phyloP scores from a whole-genome alignment of 1,140 invertebrate species.

The Camponotus vicinus region DNA sequence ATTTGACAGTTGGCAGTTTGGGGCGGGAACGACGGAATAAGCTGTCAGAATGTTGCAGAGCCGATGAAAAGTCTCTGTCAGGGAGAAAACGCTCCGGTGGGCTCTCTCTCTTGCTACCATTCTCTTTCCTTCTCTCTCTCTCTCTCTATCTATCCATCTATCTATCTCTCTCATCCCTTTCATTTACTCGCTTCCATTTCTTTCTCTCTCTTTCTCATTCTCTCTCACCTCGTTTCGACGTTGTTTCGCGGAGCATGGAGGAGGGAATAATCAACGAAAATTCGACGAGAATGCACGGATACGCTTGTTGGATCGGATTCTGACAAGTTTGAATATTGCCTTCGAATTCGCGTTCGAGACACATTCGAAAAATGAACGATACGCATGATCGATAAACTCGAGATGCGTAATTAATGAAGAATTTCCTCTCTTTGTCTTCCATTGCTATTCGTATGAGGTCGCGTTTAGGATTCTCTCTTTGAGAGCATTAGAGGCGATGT shows the following conservation, averaged over 20 bases:
- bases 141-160: not conserved
- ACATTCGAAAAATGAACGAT: not conserved
- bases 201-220: not conserved
- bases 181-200: not conserved
- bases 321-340: conserved; percentile 35
- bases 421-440: not conserved
- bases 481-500: not conserved
- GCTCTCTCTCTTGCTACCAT: conserved; percentile 24
- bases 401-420: conserved; percentile 31
- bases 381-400: conserved; percentile 12
- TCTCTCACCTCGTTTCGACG: conserved; percentile 57
- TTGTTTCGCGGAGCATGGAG: conserved; percentile 53
- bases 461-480: not conserved
- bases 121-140: conserved; percentile 42
- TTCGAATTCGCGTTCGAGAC: conserved; percentile 20
- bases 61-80: conserved; percentile 73
- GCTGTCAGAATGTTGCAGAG: conserved; percentile 79
- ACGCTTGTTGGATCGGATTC: conserved; percentile 27
- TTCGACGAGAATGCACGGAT: conserved; percentile 51
- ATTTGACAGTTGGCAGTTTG: conserved; percentile 77
- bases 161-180: conserved; percentile 9
- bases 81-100: conserved; percentile 72
- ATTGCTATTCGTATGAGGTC: not conserved
- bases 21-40: conserved; percentile 78
- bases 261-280: conserved; percentile 69